Evolutionary conservation across 2,888 invertebrate genomes (phyloP), one percentile per base, ranked within the genome.

Genomic region (Frankliniella intonsa): DNA sequence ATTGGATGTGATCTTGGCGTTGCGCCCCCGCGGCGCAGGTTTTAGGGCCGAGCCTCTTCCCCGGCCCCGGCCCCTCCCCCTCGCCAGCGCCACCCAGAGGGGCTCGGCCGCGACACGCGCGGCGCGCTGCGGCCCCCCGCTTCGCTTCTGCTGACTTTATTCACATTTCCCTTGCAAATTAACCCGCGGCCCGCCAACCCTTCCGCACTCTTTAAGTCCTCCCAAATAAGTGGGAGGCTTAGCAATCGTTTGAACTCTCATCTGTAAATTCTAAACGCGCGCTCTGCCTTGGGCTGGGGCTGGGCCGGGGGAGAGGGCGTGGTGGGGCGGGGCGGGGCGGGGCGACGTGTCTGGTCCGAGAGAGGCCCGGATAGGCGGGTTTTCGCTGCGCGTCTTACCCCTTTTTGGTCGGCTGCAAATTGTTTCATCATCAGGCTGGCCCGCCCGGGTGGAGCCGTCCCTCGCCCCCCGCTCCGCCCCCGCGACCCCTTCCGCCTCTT

Each of bases 191-290:
- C 69, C 22, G n/a, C 22, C 22, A 69, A 11, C 22, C 22, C 69
- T 22, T 22, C 22, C 69, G 38, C 38, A 38, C 38, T 38, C 38
- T 38, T 55, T 55, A 17, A 55, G 62, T 10, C 69, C 69, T 69
- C 22, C 69, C 69, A 69, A 69, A 69, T 69, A 69, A 69, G 69
- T 69, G 69, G 69, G 69, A 38, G 69, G 69, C 69, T 69, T 69
- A 69, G 69, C 69, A n/a, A 69, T 22, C n/a, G 69, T 69, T 69
- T 69, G 69, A 69, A 69, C 69, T 69, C 69, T 69, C 69, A 69
- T 69, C 69, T 69, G 69, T 69, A 69, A 69, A 69, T 69, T 69
- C 69, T 69, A 11, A 38, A 38, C 14, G 62, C 7, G 19, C 55
- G 14, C 55, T 17, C 14, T n/a, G 38, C 62, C 14, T n/a, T n/a